Evolutionary conservation across 2,113 vertebrate species (phyloP), one percentile per base, ranked within the genome.

Genomic region (Dipodomys spectabilis): DNA sequence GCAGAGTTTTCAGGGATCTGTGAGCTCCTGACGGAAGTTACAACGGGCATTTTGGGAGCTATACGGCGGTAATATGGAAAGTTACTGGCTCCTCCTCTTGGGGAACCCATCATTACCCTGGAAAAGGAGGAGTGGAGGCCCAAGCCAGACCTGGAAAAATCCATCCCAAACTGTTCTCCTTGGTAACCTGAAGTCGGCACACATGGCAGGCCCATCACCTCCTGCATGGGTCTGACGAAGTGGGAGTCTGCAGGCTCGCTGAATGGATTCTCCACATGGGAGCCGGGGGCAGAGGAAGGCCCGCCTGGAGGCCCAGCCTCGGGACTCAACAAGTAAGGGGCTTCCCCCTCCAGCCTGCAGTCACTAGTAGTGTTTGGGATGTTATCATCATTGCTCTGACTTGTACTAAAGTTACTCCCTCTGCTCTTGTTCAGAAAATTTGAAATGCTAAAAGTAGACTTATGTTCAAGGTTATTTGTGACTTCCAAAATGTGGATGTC

Each of bases 21-120:
- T 8, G 98, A 97, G 72, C 98, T 97, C 88, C 98, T 97, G 23
- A 98, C 98, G 0, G 98, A 99, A 22, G 98, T 99, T 74, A 98
- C 98, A 28, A 99, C 98, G 0, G 98, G 97, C 97, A 98, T 98
- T 96, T 99, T 99, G 20, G 99, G 99, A 78, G 99, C 99, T 0
- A 99, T 99, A 23, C 99, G 99, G 12, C 99, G 99, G 96, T 99
- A 99, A 68, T 99, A 98, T 0, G 99, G 99, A 79, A 99, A 99
- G 87, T 96, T 98, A 28, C 97, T 98, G 1, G 97, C 98, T 0
- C 98, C 98, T 0, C 98, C 99, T 93, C 98, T 97, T 1, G 98
- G 94, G 0, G 98, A 98, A 45, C 98, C 97, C 97, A 98, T 98
- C 96, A 98, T 97, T 25, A 98, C 97, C 74, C 98, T 98, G 1